Base-by-base conservation (phyloP, 1,140 invertebrate species). In the Apis florea region DNA sequence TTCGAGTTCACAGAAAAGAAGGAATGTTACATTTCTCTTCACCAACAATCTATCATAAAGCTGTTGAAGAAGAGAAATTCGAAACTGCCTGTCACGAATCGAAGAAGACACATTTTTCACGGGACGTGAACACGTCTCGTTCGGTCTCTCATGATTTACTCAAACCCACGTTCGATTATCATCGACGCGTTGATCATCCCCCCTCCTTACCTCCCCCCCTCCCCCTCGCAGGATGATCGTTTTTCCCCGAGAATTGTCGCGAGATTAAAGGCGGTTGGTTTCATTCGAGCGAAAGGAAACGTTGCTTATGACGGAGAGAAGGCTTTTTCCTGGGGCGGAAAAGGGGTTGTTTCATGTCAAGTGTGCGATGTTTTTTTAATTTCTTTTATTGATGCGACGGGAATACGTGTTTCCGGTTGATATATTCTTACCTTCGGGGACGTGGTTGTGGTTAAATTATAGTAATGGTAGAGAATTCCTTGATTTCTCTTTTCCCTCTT, bases 91-190 rank as follows among this genome's bases (percentile, higher is more conserved):
- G 79, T 84, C 79, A 84, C 0, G 24, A 31, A 31, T 85, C 61
- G 71, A 83, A 69, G 72, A 59, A 70, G 81, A 75, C 58, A 72
- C 75, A 67, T 75, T 83, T 49, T 68, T 84, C 77, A 70, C 56
- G 53, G 31, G 31, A 78, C 21, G 66, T 64, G 63, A 31, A 26
- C 12, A 49, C 24, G 47, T 64, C 63, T 31, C 17, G n/a, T 53
- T 40, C 75, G 10, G 61, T 15, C 24, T 69, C 31, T 24, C n/a
- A 11, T 4, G 15, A 3, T 54, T 54, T 17, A 6, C 24, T 72
- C 21, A 19, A n/a, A 49, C 21, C 31, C 58, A 47, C 31, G 69
- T 73, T 79, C 70, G 78, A 79, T 73, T 73, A 73, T 73, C 51
- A 40, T 73, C 59, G 26, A 53, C 40, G n/a, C 49, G 58, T 64